Base-by-base conservation (phyloP, 2,797 vertebrate species). In the Enteromius anoplus region DNA sequence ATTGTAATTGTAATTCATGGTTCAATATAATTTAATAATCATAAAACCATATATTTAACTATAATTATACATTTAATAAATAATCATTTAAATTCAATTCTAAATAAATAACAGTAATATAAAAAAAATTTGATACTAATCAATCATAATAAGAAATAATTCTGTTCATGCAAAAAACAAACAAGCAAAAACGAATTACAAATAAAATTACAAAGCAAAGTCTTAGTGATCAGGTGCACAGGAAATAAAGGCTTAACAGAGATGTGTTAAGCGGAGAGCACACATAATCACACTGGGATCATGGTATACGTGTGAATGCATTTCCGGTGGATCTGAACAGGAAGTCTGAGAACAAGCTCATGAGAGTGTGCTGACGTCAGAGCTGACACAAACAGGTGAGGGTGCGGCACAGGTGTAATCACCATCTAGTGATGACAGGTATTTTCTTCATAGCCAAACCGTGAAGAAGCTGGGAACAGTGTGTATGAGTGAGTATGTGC, bases 401-500 rank as follows among this genome's bases (percentile, higher is more conserved):
- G 93, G 94, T 92, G 94, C 84, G 92, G 91, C 89, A 23, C 1
- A 66, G 70, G 85, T 92, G 90, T 90, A 90, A 70, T 23, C 91
- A 68, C 58, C 58, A 32, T 26, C 62, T 81, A 90, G 92, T 84
- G 85, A 90, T 85, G 84, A 85, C 89, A 92, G 91, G 91, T 89
- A 93, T 93, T 94, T 93, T 93, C 5, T 88, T 89, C 89, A 87
- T 86, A 88, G 87, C 88, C 81, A 86, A 90, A 68, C 88, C 88
- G 88, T 90, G 73, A 53, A 77, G 77, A 89, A 86, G 89, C 89
- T 85, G 89, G 91, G 91, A 84, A 91, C 90, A 6, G 19, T 15
- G 0, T 11, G 66, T 17, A 15, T 14, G 75, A 64, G 47, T 8
- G 53, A 26, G 49, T 34, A 53, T 45, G 19, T 26, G 49, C 23